These are phyloP conservation scores for Syrmaticus mikado DNA, from an alignment of 2,113 vertebrate genomes.

Conservation along the genomic window DNA sequence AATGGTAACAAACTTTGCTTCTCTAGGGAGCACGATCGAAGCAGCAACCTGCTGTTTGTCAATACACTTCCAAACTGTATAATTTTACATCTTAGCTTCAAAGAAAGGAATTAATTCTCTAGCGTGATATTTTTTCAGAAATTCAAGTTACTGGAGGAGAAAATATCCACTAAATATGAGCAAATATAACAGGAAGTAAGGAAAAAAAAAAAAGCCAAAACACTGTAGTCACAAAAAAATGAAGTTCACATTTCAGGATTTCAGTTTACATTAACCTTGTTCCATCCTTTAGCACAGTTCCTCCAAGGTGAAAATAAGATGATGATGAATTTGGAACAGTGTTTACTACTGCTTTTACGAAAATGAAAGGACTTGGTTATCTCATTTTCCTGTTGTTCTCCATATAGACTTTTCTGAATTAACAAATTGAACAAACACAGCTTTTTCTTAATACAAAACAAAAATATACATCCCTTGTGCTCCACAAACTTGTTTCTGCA, in stretches of 20 bases:
- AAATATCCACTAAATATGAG: background rate
- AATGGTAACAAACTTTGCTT: background rate
- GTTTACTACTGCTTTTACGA: constrained; percentile 5
- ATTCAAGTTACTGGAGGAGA: background rate
- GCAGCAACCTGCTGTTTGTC: background rate
- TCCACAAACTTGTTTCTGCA: background rate
- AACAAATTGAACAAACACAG: background rate
- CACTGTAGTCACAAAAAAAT: background rate
- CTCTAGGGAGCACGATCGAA: background rate
- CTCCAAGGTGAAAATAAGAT: background rate
- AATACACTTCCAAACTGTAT: background rate
- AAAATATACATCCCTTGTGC: background rate
- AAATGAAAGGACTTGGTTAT: constrained; percentile 19
- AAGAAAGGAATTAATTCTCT: background rate
- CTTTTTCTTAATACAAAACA: background rate
- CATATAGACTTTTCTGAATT: background rate
- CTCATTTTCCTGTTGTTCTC: background rate
- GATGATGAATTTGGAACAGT: background rate
- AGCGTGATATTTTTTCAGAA: background rate
- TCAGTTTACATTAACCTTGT: background rate
- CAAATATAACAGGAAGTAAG: background rate
- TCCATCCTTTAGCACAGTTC: background rate
- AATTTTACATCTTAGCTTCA: background rate
- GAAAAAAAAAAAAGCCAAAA: too few relatives aligned
- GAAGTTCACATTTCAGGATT: background rate